Evolutionary conservation across 2,888 invertebrate genomes (phyloP), one percentile per base, ranked within the genome.

Genomic region (Metacarcinus magister): DNA sequence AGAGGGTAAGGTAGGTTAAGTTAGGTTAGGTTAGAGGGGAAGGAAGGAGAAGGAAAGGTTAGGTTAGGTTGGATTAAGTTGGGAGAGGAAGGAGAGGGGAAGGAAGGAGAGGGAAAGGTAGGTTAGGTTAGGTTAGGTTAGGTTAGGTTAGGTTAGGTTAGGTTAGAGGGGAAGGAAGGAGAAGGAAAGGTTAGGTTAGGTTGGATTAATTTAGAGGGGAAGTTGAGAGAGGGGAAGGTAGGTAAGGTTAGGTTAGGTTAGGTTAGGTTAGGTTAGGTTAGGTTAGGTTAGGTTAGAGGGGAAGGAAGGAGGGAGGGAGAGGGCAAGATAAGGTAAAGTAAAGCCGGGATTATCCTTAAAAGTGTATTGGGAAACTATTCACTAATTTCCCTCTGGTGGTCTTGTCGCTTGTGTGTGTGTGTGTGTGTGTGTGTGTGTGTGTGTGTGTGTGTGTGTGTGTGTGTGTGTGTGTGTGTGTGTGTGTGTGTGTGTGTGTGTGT

Each of bases 51-150:
- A n/a, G n/a, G n/a, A n/a, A 39, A 67, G 43, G n/a, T 16, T 32
- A 5, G n/a, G 23, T 2, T 1, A 39, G 67, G 43, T 67, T 32
- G n/a, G 43, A 28, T 32, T n/a, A n/a, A n/a, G n/a, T n/a, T n/a
- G n/a, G n/a, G 67, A 13, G 39, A 39, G 7, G 16, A 67, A 32
- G 75, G 75, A 19, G 75, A 28, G 32, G 13, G 44, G 82, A 87
- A 46, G n/a, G 94, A 28, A 82, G 28, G 67, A 43, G 82, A 44
- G 82, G 54, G 82, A 46, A n/a, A n/a, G n/a, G n/a, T n/a, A n/a
- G n/a, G n/a, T n/a, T n/a, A n/a, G n/a, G n/a, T n/a, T n/a, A n/a
- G n/a, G 48, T 13, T 13, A 46, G 54, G 10, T 16, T 28, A 23
- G n/a, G 39, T n/a, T 16, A 32, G 54, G 39, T 19, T 3, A 46